Evolutionary conservation across 2,797 vertebrate genomes (phyloP).

Genomic region (Anolis apletophallus): DNA sequence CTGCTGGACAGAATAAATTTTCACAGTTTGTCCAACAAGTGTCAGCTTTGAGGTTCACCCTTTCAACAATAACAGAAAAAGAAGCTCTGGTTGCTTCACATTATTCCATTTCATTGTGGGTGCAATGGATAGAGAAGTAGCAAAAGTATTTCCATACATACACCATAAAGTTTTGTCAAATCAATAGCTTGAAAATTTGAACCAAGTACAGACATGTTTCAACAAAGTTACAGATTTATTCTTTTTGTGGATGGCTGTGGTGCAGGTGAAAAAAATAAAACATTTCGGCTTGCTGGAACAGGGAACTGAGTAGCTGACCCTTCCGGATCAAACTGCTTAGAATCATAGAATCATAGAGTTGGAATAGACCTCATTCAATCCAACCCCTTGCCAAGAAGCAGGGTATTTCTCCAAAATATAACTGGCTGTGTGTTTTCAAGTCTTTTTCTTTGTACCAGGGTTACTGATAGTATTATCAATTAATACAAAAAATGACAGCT

Average conservation of each 20-base stretch:
- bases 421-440: neutral
- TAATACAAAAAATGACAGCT: neutral
- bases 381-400: too few species aligned
- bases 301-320: neutral
- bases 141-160: neutral
- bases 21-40: neutral
- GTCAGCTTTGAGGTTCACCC: neutral
- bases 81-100: neutral
- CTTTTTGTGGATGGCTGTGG: neutral
- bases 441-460: neutral
- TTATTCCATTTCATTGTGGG: neutral
- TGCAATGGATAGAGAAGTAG: neutral
- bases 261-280: neutral
- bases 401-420: neutral
- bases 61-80: neutral
- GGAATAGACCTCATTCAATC: too few species aligned
- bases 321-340: neutral
- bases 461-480: neutral
- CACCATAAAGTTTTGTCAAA: neutral
- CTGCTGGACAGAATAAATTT: neutral
- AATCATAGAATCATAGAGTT: too few species aligned
- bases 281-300: neutral
- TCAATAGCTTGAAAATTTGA: neutral
- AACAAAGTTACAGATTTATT: neutral
- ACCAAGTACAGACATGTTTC: neutral